Evolutionary conservation across 2,113 vertebrate genomes (phyloP), one percentile per base, ranked within the genome.

Genomic region (Indicator indicator): DNA sequence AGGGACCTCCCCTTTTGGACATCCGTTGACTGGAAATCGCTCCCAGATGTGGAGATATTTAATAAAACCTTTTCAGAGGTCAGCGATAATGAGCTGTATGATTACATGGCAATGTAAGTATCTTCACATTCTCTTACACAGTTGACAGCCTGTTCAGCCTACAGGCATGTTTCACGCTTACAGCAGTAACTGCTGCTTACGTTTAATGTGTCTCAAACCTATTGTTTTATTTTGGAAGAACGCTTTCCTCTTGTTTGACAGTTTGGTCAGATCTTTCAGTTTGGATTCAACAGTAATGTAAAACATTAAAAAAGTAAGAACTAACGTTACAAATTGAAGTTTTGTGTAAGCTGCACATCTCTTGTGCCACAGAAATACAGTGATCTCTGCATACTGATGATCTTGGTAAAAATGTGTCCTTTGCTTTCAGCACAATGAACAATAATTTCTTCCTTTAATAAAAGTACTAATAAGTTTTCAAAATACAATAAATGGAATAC

Each of bases 61-160:
- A 97, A 97, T 75, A 97, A 96, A 10, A 96, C 98, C 6, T 78
- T 98, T 62, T 97, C 97, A 82, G 97, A 97, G 40, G 94, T 87
- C 32, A 95, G 94, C 9, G 95, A 98, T 6, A 95, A 95, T 24
- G 60, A 16, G 0, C 93, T 93, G 71, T 95, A 97, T 38, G 98
- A 99, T 96, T 99, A 98, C 92, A 99, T 99, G 99, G 96, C 98
- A 64, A 97, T 97, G 99, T 99, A 96, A 97, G 99, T 98, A 96
- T 81, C 23, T 60, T 73, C 2, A 0, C 27, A 7, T 26, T 88
- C 26, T 77, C 30, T 56, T 40, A 15, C 13, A 2, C 2, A 1
- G 28, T 20, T 71, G 44, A 4, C 21, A 9, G 9, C 32, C 27
- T 38, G 23, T 40, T 3, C 14, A 52, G 63, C 36, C 32, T 26